These are phyloP conservation scores for Drosophila nigricruria DNA, from an alignment of 2,888 invertebrate genomes.

Conservation along the genomic window DNA sequence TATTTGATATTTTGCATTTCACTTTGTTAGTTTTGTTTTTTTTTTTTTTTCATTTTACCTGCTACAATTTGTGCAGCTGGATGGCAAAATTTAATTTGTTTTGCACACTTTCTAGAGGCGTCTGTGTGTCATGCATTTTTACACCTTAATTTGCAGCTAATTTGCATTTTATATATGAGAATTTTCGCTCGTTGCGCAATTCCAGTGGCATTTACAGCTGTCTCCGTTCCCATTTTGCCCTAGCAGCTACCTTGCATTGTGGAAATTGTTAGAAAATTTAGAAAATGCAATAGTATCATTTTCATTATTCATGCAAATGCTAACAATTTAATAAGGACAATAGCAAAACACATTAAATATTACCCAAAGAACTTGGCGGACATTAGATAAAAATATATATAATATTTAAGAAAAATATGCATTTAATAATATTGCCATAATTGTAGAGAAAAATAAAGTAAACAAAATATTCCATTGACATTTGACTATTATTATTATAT, in stretches of 20 bases:
- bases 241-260: conserved; percentile 2
- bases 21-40: conserved; percentile 15
- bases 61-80: conserved; percentile 49
- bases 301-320: background rate
- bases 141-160: conserved; percentile 78
- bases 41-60: conserved; percentile 12
- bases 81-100: conserved; percentile 72
- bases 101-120: conserved; percentile 67
- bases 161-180: conserved; percentile 67
- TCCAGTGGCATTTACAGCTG: conserved; percentile 37
- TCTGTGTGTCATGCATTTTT: conserved; percentile 76
- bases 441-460: background rate
- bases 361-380: too few species aligned
- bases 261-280: conserved; percentile 25
- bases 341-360: background rate
- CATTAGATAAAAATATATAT: too few species aligned
- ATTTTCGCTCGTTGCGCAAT: conserved; percentile 58
- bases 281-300: background rate
- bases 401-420: too few species aligned
- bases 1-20: conserved; percentile 24
- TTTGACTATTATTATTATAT: conserved; percentile 32
- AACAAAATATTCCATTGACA: background rate
- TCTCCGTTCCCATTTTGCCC: background rate
- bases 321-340: background rate
- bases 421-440: too few species aligned